Conservation (phyloP, 2,113 vertebrate species). For the Syngnathus scovelli region DNA sequence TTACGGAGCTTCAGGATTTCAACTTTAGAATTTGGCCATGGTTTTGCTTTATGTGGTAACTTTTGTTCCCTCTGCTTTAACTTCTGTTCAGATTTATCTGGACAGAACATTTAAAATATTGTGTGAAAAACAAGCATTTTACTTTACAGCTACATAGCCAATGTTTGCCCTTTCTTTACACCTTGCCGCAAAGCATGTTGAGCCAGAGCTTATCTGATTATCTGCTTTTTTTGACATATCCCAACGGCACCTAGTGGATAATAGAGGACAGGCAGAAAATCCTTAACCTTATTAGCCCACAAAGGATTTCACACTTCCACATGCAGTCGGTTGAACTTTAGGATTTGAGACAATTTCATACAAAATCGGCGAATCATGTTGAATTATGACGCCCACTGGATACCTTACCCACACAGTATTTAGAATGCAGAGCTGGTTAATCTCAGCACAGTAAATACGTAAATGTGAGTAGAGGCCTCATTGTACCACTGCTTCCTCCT, state of each 20-base stretch:
- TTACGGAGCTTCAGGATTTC: too few relatives aligned
- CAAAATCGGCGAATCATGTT: slow-evolving; percentile 10
- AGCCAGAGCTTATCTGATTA: too few relatives aligned
- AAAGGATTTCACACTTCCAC: slow-evolving; percentile 31
- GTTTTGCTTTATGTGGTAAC: too few relatives aligned
- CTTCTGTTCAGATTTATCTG: too few relatives aligned
- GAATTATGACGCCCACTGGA: slow-evolving; percentile 26
- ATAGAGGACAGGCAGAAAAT: slow-evolving; percentile 30
- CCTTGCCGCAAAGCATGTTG: too few relatives aligned
- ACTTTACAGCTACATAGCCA: too few relatives aligned
- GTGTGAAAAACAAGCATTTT: too few relatives aligned
- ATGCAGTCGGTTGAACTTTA: slow-evolving; percentile 31
- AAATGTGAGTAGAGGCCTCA: slow-evolving; percentile 16
- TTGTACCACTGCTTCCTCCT: slow-evolving; percentile 23
- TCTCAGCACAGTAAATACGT: slow-evolving; percentile 11
- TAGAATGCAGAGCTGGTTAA: slow-evolving; percentile 14
- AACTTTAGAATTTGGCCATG: too few relatives aligned
- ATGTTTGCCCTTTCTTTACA: too few relatives aligned
- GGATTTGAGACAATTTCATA: slow-evolving; percentile 4
- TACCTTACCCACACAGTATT: slow-evolving; percentile 16
- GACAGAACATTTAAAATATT: too few relatives aligned
- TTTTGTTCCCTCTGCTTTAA: too few relatives aligned
- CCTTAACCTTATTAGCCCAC: slow-evolving; percentile 51
- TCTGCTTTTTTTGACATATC: slow-evolving; percentile 1
- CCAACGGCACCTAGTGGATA: slow-evolving; percentile 31